phyloP scores from a whole-genome alignment of 2,797 vertebrate genomes.

The Psittacula derbiana region DNA sequence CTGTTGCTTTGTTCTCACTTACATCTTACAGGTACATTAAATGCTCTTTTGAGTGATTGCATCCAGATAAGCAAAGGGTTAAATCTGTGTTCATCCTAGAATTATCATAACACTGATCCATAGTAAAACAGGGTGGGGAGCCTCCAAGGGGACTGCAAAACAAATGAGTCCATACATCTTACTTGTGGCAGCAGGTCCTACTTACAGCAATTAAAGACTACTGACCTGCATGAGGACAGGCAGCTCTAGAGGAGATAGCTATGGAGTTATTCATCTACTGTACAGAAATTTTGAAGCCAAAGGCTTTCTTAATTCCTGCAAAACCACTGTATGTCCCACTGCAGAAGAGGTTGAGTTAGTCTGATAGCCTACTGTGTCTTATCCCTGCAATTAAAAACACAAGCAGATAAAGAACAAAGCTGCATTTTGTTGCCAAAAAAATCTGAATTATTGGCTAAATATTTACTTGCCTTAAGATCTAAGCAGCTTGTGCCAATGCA shows the following conservation, averaged over 20 bases:
- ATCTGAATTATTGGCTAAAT: slow-evolving; percentile 8
- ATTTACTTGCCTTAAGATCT: slow-evolving; percentile 8
- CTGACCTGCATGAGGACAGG: not conserved
- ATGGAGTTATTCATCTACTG: not conserved
- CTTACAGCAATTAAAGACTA: not conserved
- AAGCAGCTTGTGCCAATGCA: not conserved
- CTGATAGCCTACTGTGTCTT: not conserved
- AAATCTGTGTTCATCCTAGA: not conserved
- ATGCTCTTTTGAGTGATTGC: not conserved
- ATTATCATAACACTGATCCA: not conserved
- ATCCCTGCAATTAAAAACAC: not conserved
- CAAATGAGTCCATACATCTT: not conserved
- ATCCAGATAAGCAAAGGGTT: not conserved
- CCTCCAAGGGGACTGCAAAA: not conserved
- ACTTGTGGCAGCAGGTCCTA: not conserved
- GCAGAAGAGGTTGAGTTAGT: not conserved
- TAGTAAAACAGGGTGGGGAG: not conserved
- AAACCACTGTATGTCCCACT: not conserved
- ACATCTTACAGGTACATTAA: not conserved
- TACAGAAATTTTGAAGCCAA: not conserved
- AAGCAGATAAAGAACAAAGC: not conserved
- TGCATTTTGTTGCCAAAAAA: not conserved
- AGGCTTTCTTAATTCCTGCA: not conserved
- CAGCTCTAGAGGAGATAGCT: not conserved
- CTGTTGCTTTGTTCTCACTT: not conserved